Evolutionary conservation across 2,113 vertebrate genomes (phyloP).

Genomic region (Hippopotamus amphibius): DNA sequence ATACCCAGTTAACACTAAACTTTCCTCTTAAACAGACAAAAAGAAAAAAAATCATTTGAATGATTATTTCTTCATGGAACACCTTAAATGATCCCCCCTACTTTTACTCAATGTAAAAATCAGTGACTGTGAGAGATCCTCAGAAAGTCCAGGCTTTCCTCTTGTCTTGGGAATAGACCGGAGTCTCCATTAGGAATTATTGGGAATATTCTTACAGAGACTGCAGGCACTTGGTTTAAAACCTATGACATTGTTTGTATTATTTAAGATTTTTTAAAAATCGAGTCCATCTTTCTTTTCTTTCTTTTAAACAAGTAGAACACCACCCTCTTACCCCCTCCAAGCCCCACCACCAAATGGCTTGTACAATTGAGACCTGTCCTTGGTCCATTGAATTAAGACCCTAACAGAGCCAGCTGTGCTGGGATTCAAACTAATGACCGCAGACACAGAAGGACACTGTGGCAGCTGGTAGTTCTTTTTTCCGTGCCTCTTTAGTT

Average conservation of each 20-base stretch:
- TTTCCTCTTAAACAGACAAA: conserved; percentile 65
- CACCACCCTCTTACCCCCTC: conserved; percentile 61
- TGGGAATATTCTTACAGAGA: conserved; percentile 73
- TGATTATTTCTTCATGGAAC: conserved; percentile 63
- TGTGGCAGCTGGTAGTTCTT: conserved; percentile 86
- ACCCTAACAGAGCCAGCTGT: conserved; percentile 87
- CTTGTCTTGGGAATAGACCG: conserved; percentile 69
- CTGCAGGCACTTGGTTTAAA: conserved; percentile 82
- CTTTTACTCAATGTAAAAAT: conserved; percentile 55
- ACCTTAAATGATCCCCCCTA: background rate
- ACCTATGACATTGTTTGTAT: conserved; percentile 82
- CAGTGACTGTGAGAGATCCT: conserved; percentile 51
- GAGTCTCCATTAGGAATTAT: conserved; percentile 67
- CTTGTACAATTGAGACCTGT: conserved; percentile 84
- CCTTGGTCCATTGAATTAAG: conserved; percentile 86
- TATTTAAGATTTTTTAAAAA: conserved; percentile 14
- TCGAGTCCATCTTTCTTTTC: conserved; percentile 51
- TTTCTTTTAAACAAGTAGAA: conserved; percentile 75
- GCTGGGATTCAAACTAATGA: conserved; percentile 88
- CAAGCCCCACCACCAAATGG: conserved; percentile 79
- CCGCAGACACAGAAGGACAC: conserved; percentile 87
- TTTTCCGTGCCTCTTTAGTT: conserved; percentile 73
- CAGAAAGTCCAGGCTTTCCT: conserved; percentile 60
- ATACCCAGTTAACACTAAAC: conserved; percentile 79
- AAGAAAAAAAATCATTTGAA: conserved; percentile 53